Conservation (phyloP, 2,888 invertebrate genomes). For the Agelastica alni region DNA sequence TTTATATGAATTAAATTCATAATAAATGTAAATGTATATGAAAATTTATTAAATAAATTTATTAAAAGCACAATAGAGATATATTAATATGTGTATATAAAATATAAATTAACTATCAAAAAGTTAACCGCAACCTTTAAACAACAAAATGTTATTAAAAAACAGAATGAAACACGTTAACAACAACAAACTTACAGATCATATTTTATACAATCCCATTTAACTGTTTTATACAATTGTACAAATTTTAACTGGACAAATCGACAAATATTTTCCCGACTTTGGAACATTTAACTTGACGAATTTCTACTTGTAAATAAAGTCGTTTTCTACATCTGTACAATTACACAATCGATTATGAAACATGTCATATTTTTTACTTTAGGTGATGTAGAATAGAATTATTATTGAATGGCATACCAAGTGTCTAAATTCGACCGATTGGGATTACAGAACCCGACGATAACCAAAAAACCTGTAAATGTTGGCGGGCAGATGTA, state of each 20-base stretch:
- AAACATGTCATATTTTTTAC: no score
- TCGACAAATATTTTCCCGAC: conserved; percentile 5
- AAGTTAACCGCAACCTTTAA: conserved; percentile 47
- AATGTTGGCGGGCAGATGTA: no score
- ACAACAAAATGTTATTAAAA: conserved; percentile 36
- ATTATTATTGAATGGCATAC: no score
- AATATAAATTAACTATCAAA: conserved; percentile 44
- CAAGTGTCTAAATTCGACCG: no score
- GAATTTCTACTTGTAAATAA: no score
- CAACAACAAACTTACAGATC: conserved; percentile 38
- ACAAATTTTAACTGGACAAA: conserved; percentile 28
- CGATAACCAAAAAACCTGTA: no score
- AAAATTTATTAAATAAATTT: conserved; percentile 41
- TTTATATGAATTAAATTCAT: conserved; percentile 37
- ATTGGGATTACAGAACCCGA: no score
- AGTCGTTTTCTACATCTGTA: no score
- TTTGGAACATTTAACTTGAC: no score
- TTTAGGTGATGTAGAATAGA: neutral
- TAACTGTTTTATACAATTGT: conserved; percentile 40
- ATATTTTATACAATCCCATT: conserved; percentile 36
- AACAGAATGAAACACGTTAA: conserved; percentile 38
- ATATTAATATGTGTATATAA: conserved; percentile 42
- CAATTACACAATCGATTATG: no score
- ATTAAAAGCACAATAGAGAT: conserved; percentile 41
- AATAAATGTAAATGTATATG: conserved; percentile 39